These are phyloP conservation scores for Syrmaticus mikado DNA, from an alignment of 2,113 vertebrate species.

Conservation along the genomic window DNA sequence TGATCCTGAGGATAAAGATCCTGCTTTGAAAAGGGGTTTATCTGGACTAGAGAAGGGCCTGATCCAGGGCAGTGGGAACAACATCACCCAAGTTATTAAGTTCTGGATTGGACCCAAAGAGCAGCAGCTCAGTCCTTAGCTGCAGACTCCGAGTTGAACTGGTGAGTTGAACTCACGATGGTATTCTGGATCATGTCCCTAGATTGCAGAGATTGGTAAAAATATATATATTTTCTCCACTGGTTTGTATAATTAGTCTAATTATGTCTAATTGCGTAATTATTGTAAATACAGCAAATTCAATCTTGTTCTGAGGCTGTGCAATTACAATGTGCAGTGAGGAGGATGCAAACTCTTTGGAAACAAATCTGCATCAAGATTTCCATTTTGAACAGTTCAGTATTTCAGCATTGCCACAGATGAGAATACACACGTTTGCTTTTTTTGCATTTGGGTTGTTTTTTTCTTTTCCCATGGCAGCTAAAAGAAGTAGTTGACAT, in stretches of 20 bases:
- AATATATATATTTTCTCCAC: slow-evolving; percentile 57
- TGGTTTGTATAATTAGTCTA: slow-evolving; percentile 71
- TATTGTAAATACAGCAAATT: slow-evolving; percentile 76
- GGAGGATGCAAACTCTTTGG: slow-evolving; percentile 6
- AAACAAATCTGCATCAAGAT: background rate
- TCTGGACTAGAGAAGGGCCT: background rate
- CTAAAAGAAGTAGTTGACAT: background rate
- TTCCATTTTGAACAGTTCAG: background rate
- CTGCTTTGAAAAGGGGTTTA: background rate
- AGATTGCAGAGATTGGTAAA: slow-evolving; percentile 55
- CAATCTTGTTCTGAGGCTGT: slow-evolving; percentile 51
- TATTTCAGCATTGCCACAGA: background rate
- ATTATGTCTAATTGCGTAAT: slow-evolving; percentile 77
- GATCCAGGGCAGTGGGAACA: background rate
- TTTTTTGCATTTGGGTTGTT: rapidly evolving
- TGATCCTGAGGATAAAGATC: background rate
- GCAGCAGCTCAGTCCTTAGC: background rate
- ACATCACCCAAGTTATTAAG: rapidly evolving
- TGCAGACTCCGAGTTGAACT: background rate
- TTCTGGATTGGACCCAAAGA: background rate
- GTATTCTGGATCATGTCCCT: background rate
- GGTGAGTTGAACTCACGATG: background rate
- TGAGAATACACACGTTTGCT: rapidly evolving
- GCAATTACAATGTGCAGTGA: slow-evolving; percentile 46
- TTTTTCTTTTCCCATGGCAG: background rate